Base-by-base conservation (phyloP, 2,888 invertebrate species). In the Spisula subtruncata region DNA sequence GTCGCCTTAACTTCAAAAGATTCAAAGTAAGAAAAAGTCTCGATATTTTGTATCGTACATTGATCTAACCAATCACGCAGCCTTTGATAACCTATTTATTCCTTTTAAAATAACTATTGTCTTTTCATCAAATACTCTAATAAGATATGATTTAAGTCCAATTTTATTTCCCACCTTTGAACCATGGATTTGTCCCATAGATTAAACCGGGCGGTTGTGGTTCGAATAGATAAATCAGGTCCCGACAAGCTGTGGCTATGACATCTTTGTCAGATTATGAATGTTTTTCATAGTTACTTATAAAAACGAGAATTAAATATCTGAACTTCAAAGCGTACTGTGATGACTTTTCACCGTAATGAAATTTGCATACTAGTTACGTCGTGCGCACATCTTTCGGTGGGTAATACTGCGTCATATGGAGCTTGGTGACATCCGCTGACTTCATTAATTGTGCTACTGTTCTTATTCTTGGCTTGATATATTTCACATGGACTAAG, bases 21-120 rank as follows among this genome's bases (percentile, higher is more conserved):
- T 32, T 35, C 75, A 75, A 75, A 35, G 35, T 35, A 75, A 32
- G 75, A 75, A 35, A 75, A 32, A 32, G 32, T 14, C 35, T 75
- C 25, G 75, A 75, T 75, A 32, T 32, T 75, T 16, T 18, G 75
- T 75, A 32, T 75, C 35, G 16, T 18, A 75, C 10, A 32, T 5
- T 35, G 75, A 75, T 75, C 32, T 75, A 32, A 75, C 32, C 75
- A 75, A 75, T 32, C 75, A 29, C 14, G 35, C 32, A n/a, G 35
- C 75, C 75, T 75, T 75, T 75, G 75, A 75, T 75, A 75, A 75
- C 16, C 75, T 35, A 35, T 75, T 75, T 75, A 16, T 75, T 75
- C 75, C 32, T 75, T 35, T 35, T 18, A 32, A 29, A 75, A 18
- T 18, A 16, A 75, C 32, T 75, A 75, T 75, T 75, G 75, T 75